phyloP scores from a whole-genome alignment of 2,113 vertebrate genomes.

The Nesogale talazaci region DNA sequence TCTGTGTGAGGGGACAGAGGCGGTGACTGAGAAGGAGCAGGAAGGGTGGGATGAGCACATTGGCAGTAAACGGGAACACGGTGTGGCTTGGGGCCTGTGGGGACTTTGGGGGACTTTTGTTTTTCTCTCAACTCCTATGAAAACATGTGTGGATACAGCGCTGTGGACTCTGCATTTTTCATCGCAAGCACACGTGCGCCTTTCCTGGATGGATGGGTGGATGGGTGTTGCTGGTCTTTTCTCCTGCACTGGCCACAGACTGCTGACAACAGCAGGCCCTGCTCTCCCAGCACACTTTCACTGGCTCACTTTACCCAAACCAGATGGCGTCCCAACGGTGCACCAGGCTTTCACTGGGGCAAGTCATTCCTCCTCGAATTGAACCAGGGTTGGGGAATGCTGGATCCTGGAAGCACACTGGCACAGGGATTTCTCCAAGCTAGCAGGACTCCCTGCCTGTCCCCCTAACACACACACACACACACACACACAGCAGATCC shows the following conservation, averaged over 20 bases:
- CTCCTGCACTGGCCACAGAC: neutral
- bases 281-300: slow-evolving; percentile 25
- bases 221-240: neutral
- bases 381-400: slow-evolving; percentile 5
- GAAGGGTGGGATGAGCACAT: slow-evolving; percentile 76
- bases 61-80: slow-evolving; percentile 67
- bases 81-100: slow-evolving; percentile 69
- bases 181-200: slow-evolving; percentile 35
- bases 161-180: slow-evolving; percentile 63
- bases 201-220: slow-evolving; percentile 3
- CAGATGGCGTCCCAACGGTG: slow-evolving; percentile 28
- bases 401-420: slow-evolving; percentile 62
- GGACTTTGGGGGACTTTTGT: slow-evolving; percentile 60
- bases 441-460: slow-evolving; percentile 6
- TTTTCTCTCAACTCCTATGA: slow-evolving; percentile 35
- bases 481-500: slow-evolving; percentile 29
- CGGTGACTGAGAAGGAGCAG: slow-evolving; percentile 52
- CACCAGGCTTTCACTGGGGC: slow-evolving; percentile 1
- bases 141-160: slow-evolving; percentile 67
- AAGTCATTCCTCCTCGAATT: neutral
- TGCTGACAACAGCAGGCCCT: slow-evolving; percentile 61
- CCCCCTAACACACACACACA: too few species aligned
- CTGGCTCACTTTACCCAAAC: slow-evolving; percentile 39
- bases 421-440: slow-evolving; percentile 60
- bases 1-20: slow-evolving; percentile 42